Evolutionary conservation across 2,113 vertebrate genomes (phyloP).

Genomic region (Cheilinus undulatus): DNA sequence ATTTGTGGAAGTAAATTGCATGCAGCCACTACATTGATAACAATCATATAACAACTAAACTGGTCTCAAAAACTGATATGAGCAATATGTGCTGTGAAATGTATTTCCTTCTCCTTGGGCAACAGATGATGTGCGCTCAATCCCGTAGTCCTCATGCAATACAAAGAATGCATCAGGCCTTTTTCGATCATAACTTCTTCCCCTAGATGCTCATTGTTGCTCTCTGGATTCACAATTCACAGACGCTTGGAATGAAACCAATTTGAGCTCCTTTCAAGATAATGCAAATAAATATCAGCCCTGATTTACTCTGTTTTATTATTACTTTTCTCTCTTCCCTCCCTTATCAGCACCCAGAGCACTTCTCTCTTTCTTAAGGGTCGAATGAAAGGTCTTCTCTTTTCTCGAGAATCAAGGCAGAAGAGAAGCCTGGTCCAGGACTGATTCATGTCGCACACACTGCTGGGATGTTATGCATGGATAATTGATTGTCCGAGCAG

Average conservation of each 20-base stretch:
- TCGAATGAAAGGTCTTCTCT: constrained; percentile 68
- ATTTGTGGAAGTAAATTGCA: constrained; percentile 49
- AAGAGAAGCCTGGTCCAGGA: constrained; percentile 74
- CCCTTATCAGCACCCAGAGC: constrained; percentile 67
- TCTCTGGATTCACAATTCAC: constrained; percentile 67
- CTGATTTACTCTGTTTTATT: constrained; percentile 60
- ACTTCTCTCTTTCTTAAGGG: constrained; percentile 64
- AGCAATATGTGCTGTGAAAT: constrained; percentile 73
- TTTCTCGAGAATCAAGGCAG: constrained; percentile 71
- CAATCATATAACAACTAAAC: constrained; percentile 65
- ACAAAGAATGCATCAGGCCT: constrained; percentile 61
- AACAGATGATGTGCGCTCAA: constrained; percentile 44
- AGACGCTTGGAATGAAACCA: constrained; percentile 70
- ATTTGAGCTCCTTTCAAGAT: constrained; percentile 74
- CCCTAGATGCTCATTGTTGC: constrained; percentile 59
- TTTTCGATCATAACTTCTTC: constrained; percentile 53
- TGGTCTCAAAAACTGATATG: constrained; percentile 61
- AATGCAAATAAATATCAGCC: constrained; percentile 80
- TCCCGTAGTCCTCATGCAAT: constrained; percentile 38
- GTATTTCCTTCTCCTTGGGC: constrained; percentile 66
- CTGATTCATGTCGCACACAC: constrained; percentile 84
- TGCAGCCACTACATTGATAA: constrained; percentile 54
- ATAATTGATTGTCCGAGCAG: constrained; percentile 87
- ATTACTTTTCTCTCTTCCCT: constrained; percentile 62
- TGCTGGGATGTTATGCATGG: constrained; percentile 83